Conservation (phyloP, 64 coral and sea anemone species). For the Pocillopora damicornis region DNA sequence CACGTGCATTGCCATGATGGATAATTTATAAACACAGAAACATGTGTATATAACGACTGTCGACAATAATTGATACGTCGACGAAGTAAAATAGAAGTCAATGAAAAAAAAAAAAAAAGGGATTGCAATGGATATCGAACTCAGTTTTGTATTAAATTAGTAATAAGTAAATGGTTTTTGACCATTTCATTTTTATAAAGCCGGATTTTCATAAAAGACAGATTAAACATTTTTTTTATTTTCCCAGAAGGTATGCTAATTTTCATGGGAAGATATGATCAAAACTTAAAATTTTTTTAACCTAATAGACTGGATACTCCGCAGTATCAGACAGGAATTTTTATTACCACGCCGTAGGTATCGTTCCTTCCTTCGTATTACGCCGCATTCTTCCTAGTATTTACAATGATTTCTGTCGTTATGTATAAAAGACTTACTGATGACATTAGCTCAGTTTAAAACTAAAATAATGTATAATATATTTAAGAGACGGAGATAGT, state of each 20-base stretch:
- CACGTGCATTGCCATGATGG: background rate
- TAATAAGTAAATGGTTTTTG: background rate
- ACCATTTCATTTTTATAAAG: background rate
- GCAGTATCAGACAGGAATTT: background rate
- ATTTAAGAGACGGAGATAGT: constrained; percentile 33
- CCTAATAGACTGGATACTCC: background rate
- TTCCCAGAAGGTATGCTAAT: background rate
- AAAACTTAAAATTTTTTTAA: background rate
- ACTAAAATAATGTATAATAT: constrained; percentile 15
- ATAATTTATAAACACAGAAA: constrained; percentile 29
- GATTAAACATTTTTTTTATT: background rate
- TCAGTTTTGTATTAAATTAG: background rate
- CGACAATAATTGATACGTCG: constrained; percentile 15
- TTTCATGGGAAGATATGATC: background rate
- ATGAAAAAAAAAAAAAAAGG: background rate
- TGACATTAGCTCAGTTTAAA: constrained; percentile 1
- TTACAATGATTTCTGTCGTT: background rate
- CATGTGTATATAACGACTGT: constrained; percentile 11
- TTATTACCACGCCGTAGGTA: background rate
- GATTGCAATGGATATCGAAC: constrained; percentile 9
- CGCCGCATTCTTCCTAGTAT: background rate
- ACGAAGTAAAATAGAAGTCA: constrained; percentile 21
- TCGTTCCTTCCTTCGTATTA: background rate
- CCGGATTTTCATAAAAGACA: background rate
- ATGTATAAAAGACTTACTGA: background rate